Evolutionary conservation across 2,888 invertebrate genomes (phyloP).

Genomic region (Drosophila anceps): DNA sequence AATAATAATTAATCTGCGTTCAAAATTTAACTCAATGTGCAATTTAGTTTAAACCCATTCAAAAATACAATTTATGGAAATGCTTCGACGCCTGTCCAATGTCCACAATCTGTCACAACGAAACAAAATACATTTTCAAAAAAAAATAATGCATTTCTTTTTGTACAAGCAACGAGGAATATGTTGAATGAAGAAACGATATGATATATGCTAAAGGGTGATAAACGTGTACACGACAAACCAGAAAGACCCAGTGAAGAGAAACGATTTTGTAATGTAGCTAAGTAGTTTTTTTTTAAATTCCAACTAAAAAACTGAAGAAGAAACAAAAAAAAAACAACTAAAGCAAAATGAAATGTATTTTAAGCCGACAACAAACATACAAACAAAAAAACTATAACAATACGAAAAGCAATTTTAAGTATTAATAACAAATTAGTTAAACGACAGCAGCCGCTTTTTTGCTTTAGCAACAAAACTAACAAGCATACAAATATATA

Average conservation of each 20-base stretch:
- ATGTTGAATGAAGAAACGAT: constrained; percentile 33
- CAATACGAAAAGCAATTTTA: constrained; percentile 78
- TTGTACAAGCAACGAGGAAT: constrained; percentile 25
- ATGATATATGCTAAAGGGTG: constrained; percentile 17
- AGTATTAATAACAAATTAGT: constrained; percentile 74
- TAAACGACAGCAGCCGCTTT: constrained; percentile 63
- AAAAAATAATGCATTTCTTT: constrained; percentile 52
- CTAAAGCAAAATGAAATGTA: constrained; percentile 32
- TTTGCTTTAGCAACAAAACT: constrained; percentile 64
- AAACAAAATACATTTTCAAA: constrained; percentile 44
- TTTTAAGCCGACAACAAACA: constrained; percentile 41
- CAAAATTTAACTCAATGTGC: constrained; percentile 76
- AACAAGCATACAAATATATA: constrained; percentile 41
- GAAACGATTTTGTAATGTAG: constrained; percentile 72
- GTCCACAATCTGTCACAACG: constrained; percentile 66
- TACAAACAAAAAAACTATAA: constrained; percentile 34
- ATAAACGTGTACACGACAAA: constrained; percentile 28
- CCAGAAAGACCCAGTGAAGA: constrained; percentile 67
- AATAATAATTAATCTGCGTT: constrained; percentile 72
- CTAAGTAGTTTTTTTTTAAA: constrained; percentile 69
- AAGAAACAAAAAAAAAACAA: too few species aligned
- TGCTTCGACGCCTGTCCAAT: constrained; percentile 44
- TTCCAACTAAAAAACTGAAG: constrained; percentile 49
- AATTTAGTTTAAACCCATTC: constrained; percentile 73
- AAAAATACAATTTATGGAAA: constrained; percentile 56